Evolutionary conservation across 2,797 vertebrate species (phyloP), one percentile per base, ranked within the genome.

Genomic region (Serranus cabrilla): DNA sequence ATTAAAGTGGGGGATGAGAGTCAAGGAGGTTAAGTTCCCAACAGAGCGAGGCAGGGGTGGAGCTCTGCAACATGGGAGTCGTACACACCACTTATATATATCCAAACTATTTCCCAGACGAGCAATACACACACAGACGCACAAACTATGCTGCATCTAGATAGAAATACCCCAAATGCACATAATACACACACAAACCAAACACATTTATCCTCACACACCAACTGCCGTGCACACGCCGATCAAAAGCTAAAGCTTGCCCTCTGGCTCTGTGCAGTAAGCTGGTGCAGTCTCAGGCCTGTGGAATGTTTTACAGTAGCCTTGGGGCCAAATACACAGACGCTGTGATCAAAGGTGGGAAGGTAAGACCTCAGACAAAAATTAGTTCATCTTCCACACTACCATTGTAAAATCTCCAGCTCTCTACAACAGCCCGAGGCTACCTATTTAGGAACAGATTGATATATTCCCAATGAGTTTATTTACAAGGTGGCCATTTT

Each of bases 221-320:
- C 16, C 2, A 7, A 42, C 57, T 16, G 10, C 54, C 14, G 20
- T 43, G 46, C 56, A 50, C 76, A 73, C 43, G 60, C 68, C 2
- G 17, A 77, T 67, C 61, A 52, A 17, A 57, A 66, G 67, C 64
- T 86, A 84, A 87, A 91, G 86, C 84, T 77, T 81, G 78, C 84
- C 89, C 88, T 87, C 71, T 88, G 88, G 92, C 88, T 81, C 80
- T 80, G 43, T 51, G 82, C 71, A 76, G 83, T 79, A 70, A 80
- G 68, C 68, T 54, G 37, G 61, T 69, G 71, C 73, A 73, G 60
- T 68, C 60, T 87, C 39, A 71, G 76, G 70, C 80, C 77, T 55
- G 84, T 84, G 82, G 76, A 81, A 68, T 84, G 84, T 91, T 90
- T 87, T 85, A 86, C 86, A 88, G 82, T 75, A 84, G 90, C 91